Base-by-base conservation (phyloP, 1,140 invertebrate genomes). In the Trichoplusia ni region DNA sequence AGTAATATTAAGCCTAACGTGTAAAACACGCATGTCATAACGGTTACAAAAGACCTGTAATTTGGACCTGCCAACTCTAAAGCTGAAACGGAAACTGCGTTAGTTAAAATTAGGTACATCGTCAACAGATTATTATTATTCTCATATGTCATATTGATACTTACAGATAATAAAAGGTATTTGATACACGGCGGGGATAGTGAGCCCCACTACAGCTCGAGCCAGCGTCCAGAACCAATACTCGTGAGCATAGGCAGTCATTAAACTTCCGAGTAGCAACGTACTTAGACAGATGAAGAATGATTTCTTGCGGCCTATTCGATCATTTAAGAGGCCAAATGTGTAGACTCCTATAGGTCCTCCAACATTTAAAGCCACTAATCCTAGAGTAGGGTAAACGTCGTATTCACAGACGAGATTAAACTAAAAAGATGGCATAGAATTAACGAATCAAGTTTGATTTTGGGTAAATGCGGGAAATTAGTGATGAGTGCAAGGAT, bases 161-260 rank as follows among this genome's bases (percentile, higher is more conserved):
- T 95, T 92, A 97, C 97, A 96, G 77, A 98, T 97, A 62, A 98
- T 98, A 78, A 98, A 98, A 2, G 97, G 97, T 83, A 98, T 97
- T 91, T 98, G 97, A 89, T 98, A 98, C n/a, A 98, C 95, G 2
- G 96, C 97, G 6, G 97, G 97, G 72, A 98, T 96, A 0, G 96
- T 97, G 0, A 97, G 84, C 11, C 97, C 97, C 3, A 97, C 96
- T 46, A 98, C 91, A 8, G 95, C 91, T 70, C 96, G 91, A 70
- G 95, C 95, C 1, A 92, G 87, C 0, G 95, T 94, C 95, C 97
- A 98, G 37, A 93, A 93, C 94, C 94, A 96, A 81, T 96, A 97
- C 79, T 95, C 92, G 40, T 92, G 92, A 23, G 96, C 93, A 37
- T 94, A 91, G 1, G 95, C 94, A 6, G 95, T 96, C 64, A 96